A percentile compares a stretch with the other conserved stretches of the same genome.
Evolutionary conservation across 2,797 vertebrate genomes (phyloP).

Genomic region (Gymnocypris eckloni): DNA sequence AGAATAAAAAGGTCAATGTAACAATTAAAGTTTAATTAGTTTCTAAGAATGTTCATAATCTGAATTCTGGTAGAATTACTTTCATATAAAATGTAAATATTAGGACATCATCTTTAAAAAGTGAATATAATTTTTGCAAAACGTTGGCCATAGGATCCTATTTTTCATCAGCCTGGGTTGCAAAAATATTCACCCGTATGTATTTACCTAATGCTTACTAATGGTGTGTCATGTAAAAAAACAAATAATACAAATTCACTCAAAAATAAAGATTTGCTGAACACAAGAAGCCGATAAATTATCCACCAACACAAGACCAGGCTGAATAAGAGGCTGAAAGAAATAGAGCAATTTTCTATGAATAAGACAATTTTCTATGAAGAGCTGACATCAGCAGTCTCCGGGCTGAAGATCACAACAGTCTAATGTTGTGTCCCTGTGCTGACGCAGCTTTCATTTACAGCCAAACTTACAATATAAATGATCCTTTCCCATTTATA

Average conservation of each 20-base stretch:
- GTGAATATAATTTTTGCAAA: not conserved
- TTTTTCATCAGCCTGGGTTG: not conserved
- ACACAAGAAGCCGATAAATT: not conserved
- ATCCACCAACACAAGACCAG: too few species aligned
- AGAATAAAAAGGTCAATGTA: not conserved
- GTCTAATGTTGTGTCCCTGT: not conserved
- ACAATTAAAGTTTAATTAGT: not conserved
- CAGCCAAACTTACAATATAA: not conserved
- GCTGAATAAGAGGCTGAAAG: not conserved
- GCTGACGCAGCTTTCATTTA: not conserved
- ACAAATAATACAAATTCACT: not conserved
- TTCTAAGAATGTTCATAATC: too few species aligned
- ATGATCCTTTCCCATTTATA: not conserved
- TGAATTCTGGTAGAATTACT: not conserved
- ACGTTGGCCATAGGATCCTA: not conserved
- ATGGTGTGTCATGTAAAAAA: not conserved
- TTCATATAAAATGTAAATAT: not conserved
- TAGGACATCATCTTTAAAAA: not conserved
- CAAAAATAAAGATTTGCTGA: not conserved
- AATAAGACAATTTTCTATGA: not conserved
- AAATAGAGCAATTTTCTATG: not conserved
- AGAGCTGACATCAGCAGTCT: slow-evolving; percentile 53
- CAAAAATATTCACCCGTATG: not conserved
- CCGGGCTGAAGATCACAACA: slow-evolving; percentile 16
- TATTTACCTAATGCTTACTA: not conserved